Evolutionary conservation across 2,797 vertebrate species (phyloP).

Genomic region (Atherinosoma microstoma): DNA sequence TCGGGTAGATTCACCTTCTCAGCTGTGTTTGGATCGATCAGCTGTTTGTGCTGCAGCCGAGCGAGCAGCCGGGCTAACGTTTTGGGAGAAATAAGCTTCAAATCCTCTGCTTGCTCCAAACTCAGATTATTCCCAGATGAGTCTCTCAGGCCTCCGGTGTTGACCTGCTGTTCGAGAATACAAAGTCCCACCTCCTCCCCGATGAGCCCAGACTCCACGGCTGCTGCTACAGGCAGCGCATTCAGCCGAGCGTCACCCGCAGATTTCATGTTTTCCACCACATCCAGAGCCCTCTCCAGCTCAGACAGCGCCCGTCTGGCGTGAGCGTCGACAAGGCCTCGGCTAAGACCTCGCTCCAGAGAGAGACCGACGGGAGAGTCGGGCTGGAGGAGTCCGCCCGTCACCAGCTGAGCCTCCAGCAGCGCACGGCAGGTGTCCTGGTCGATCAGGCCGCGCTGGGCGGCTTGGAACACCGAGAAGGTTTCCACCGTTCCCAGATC

Average conservation of each 20-base stretch:
- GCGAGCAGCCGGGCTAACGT: constrained; percentile 81
- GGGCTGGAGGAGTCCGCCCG: constrained; percentile 88
- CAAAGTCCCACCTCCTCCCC: constrained; percentile 86
- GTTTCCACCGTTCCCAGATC: constrained; percentile 95
- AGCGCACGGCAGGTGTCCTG: constrained; percentile 91
- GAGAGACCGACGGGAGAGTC: constrained; percentile 83
- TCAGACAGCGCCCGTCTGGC: constrained; percentile 81
- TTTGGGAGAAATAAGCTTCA: constrained; percentile 75
- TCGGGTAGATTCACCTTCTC: constrained; percentile 87
- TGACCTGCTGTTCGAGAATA: constrained; percentile 88
- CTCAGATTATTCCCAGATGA: constrained; percentile 71
- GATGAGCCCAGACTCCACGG: constrained; percentile 86
- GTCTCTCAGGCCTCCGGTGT: constrained; percentile 83
- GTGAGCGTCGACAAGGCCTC: constrained; percentile 84
- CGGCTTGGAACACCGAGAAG: constrained; percentile 91
- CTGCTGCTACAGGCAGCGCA: constrained; percentile 80
- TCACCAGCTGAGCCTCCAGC: constrained; percentile 91
- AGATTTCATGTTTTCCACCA: constrained; percentile 64
- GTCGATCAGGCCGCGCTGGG: constrained; percentile 94
- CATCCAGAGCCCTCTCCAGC: constrained; percentile 79
- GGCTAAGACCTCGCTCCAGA: constrained; percentile 84
- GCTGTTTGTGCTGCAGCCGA: constrained; percentile 76
- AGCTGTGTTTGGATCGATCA: constrained; percentile 95
- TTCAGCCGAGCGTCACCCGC: constrained; percentile 53
- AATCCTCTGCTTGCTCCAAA: constrained; percentile 84